Conservation (phyloP, 2,113 vertebrate species). For the Dascyllus trimaculatus region DNA sequence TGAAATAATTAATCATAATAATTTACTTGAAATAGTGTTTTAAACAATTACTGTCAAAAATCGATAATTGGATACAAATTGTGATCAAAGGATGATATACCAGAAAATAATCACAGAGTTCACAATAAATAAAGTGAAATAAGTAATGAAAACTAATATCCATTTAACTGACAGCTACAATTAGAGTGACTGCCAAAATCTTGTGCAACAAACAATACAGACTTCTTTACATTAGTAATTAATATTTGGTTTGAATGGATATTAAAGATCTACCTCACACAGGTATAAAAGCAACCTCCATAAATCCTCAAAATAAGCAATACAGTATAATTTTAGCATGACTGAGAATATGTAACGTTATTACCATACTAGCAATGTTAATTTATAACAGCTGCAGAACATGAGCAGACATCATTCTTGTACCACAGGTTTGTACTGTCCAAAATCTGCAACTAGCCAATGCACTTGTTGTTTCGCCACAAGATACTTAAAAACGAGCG, state of each 20-base stretch:
- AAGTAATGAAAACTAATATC: constrained; percentile 17
- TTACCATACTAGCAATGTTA: constrained; percentile 46
- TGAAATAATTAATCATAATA: constrained; percentile 1
- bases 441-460: constrained; percentile 9
- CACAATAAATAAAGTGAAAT: constrained; percentile 24
- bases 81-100: constrained; percentile 11
- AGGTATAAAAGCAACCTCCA: constrained; percentile 3
- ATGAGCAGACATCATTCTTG: constrained; percentile 26
- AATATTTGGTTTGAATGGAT: constrained; percentile 2
- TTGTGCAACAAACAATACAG: constrained; percentile 4
- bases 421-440: constrained; percentile 7
- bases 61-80: constrained; percentile 16
- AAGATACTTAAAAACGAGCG: constrained; percentile 24
- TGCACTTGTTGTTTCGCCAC: constrained; percentile 9
- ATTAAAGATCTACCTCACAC: too few relatives aligned
- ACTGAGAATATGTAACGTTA: constrained; percentile 36
- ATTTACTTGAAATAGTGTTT: constrained; percentile 9
- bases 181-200: neutral
- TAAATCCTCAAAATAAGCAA: constrained; percentile 35
- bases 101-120: constrained; percentile 22
- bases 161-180: constrained; percentile 9
- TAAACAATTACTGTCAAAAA: neutral
- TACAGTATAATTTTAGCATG: constrained; percentile 21
- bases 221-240: neutral
- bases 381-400: constrained; percentile 50